Base-by-base conservation (phyloP, 2,888 invertebrate species). In the Polyploca ridens region DNA sequence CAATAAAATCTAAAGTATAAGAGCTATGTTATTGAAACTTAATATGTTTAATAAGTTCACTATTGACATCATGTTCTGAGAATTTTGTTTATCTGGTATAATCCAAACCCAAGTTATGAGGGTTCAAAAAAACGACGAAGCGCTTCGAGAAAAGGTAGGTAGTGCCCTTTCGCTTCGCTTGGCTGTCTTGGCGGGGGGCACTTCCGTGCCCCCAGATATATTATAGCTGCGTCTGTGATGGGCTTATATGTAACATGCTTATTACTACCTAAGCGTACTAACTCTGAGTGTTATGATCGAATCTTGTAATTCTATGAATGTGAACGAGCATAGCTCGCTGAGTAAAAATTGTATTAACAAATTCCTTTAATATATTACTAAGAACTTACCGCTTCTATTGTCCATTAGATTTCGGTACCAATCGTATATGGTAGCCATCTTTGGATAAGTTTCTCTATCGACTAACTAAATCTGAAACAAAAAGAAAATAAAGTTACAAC, bases 351-450 rank as follows among this genome's bases (percentile, higher is more conserved):
- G 3, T 44, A 13, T 14, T 41, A 44, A 13, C 0, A 14, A 35
- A 35, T 35, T 35, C 35, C 4, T 35, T 60, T 63, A 65, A 54
- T 58, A 27, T 27, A 27, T 46, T 35, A 63, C 64, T 66, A 62
- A 64, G 67, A 68, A 94, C 95, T 95, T 89, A 97, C 96, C 96
- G 84, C 96, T 95, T 86, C 95, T 95, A 85, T 96, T 96, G 90
- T 96, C 96, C 95, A 97, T 95, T 77, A 96, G 94, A 89, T 96
- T 96, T 90, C 93, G 94, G 87, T 96, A 97, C 92, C 96, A 96
- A 86, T 95, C 82, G 75, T 85, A 95, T 83, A 95, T 87, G 84
- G 91, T 94, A 84, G 95, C 95, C 95, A 95, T 95, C 89, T 94
- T 95, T 91, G 89, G 89, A 81, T 81, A 81, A 67, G 78, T 85